These are phyloP conservation scores for Sciaenops ocellatus DNA, from an alignment of 2,797 vertebrate genomes.

Conservation along the genomic window DNA sequence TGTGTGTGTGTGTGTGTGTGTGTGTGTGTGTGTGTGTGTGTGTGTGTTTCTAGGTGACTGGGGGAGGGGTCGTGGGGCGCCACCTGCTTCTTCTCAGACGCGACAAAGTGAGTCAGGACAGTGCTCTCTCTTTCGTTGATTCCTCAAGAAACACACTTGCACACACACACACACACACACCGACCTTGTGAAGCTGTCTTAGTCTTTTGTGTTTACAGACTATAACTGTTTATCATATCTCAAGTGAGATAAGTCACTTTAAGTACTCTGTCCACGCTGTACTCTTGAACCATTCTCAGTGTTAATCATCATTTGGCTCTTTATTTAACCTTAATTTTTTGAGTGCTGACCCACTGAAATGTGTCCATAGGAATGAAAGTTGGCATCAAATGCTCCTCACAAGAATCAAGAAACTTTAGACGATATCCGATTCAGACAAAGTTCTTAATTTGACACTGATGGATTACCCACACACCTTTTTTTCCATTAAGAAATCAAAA, in stretches of 20 bases:
- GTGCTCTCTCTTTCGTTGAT: conserved; percentile 32
- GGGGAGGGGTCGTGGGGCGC: conserved; percentile 73
- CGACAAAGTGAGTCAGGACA: conserved; percentile 65
- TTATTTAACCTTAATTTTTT: not conserved
- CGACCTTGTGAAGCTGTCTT: not conserved
- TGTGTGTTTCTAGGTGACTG: conserved; percentile 64
- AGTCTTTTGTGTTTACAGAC: not conserved
- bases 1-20: conserved; percentile 17
- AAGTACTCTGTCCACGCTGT: not conserved
- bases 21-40: conserved; percentile 8
- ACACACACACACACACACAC: conserved; percentile 4
- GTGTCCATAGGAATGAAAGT: not conserved
- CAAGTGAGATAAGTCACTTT: too few species aligned
- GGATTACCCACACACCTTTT: not conserved
- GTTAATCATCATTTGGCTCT: not conserved
- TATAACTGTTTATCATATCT: not conserved
- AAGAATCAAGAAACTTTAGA: not conserved
- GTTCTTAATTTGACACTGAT: not conserved
- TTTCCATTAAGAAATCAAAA: not conserved
- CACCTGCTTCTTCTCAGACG: conserved; percentile 84
- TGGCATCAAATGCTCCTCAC: not conserved
- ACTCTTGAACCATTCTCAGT: not conserved
- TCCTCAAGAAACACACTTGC: conserved; percentile 10
- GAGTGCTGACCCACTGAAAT: not conserved
- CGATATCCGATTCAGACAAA: not conserved